Conservation (phyloP, 2,113 vertebrate genomes). For the Pithys albifrons region DNA sequence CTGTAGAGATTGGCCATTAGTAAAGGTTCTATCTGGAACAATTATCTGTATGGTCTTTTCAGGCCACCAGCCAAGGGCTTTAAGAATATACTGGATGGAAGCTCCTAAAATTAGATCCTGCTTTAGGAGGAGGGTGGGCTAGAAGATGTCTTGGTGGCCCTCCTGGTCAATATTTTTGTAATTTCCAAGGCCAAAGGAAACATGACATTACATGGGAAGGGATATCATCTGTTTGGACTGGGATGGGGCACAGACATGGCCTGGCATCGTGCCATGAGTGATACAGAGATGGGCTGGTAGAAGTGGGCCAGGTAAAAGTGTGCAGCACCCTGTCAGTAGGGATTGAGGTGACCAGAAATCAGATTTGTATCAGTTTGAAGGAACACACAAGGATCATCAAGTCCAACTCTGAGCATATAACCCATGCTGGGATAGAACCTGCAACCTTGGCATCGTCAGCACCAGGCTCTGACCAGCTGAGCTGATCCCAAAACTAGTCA, state of each 20-base stretch:
- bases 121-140: neutral
- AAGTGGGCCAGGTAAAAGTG: neutral
- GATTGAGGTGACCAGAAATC: neutral
- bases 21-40: neutral
- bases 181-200: neutral
- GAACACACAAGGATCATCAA: neutral
- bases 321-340: accelerated
- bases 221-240: neutral
- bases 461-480: neutral
- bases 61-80: neutral
- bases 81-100: neutral
- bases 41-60: neutral
- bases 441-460: neutral
- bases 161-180: neutral
- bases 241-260: too few species aligned
- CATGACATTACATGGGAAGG: neutral
- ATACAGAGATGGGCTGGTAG: neutral
- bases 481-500: neutral
- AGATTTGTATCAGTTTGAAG: neutral
- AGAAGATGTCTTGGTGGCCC: neutral
- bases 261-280: accelerated
- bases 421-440: neutral
- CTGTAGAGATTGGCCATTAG: neutral
- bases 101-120: neutral
- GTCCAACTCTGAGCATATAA: neutral